phyloP scores from a whole-genome alignment of 1,140 invertebrate genomes.

The Batillaria attramentaria region DNA sequence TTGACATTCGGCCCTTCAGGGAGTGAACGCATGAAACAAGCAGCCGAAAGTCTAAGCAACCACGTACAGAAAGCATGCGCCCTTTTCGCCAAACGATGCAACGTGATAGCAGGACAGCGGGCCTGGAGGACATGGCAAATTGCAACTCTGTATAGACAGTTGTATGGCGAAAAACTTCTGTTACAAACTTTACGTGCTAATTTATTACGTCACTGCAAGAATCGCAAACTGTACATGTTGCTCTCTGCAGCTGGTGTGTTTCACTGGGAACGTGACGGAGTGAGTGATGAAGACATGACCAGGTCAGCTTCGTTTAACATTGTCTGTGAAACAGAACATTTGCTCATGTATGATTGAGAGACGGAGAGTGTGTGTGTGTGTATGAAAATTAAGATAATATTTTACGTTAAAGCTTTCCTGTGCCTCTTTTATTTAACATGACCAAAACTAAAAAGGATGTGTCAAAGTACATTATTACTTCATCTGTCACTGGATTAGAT shows the following conservation, averaged over 20 bases:
- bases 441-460: background rate
- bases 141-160: conserved; percentile 55
- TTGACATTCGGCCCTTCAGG: conserved; percentile 1
- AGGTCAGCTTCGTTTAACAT: conserved; percentile 40
- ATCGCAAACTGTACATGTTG: conserved; percentile 33
- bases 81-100: conserved; percentile 60
- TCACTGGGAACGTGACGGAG: conserved; percentile 63
- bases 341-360: no score
- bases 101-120: conserved; percentile 60
- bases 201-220: conserved; percentile 20
- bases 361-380: no score
- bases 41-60: background rate
- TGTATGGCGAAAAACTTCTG: conserved; percentile 61
- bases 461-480: background rate
- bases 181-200: conserved; percentile 22
- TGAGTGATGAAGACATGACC: conserved; percentile 63
- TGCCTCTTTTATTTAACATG: background rate
- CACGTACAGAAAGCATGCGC: conserved; percentile 27
- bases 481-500: no score
- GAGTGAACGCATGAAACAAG: background rate
- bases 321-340: no score
- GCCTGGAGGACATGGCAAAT: conserved; percentile 60
- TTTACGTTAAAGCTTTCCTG: background rate
- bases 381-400: no score
- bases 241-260: conserved; percentile 61